Base-by-base conservation (phyloP, 2,888 invertebrate species). In the Micropterix aruncella region DNA sequence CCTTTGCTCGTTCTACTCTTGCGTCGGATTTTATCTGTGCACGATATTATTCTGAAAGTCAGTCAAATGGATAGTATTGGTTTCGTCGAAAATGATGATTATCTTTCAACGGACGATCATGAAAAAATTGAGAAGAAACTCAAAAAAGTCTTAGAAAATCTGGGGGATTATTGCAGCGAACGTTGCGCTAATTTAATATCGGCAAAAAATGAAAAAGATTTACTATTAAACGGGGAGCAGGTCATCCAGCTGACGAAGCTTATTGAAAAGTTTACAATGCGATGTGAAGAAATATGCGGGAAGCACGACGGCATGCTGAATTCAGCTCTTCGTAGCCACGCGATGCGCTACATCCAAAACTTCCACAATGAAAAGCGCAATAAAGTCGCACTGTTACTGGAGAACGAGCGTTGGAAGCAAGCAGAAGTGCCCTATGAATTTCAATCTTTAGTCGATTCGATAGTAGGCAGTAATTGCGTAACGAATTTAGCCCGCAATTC, bases 91-190 rank as follows among this genome's bases (percentile, higher is more conserved):
- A 71, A 73, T 47, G 86, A 86, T 56, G 78, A 80, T 46, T 77
- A 83, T 58, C 74, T 92, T 52, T 75, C 78, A 0, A 62, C 72
- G 12, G 77, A 75, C 18, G 90, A 92, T 56, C 74, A 86, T 53
- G 61, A 62, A 43, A 74, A 77, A 47, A 79, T 91, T 4, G 77
- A 75, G 48, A 70, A 72, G 9, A 84, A 83, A 60, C 65, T 95
- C 41, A 75, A 77, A 48, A 86, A 89, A 55, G 74, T 92, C 59
- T 69, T 93, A 41, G 74, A 75, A 37, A 80, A 83, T n/a, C 77
- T 93, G 38, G 91, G 90, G 60, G 89, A 93, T 65, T 89, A 87
- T 59, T 90, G 92, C 53, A 91, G 94, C 62, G 94, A 96, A 59
- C 74, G 93, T 51, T 83, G 92, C 64, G 91, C 91, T 46, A 88